Evolutionary conservation across 2,797 vertebrate species (phyloP).

Genomic region (Notolepis coatsorum): DNA sequence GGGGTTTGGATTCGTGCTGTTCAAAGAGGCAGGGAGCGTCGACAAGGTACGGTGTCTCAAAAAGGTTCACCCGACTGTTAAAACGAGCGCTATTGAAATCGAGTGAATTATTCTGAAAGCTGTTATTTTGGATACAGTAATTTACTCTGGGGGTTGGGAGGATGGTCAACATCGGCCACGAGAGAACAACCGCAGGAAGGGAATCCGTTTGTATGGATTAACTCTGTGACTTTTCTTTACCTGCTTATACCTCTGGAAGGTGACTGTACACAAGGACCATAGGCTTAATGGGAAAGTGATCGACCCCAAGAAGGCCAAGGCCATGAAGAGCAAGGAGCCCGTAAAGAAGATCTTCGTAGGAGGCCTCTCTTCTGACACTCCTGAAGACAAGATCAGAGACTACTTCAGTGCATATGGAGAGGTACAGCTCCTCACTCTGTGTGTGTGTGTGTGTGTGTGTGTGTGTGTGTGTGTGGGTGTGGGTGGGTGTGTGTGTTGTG

Average conservation of each 20-base stretch:
- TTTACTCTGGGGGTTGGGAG: too few species aligned
- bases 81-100: too few species aligned
- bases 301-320: constrained; percentile 98
- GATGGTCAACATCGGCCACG: too few species aligned
- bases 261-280: constrained; percentile 95
- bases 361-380: constrained; percentile 96
- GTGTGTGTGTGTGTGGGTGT: too few species aligned
- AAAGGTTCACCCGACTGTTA: too few species aligned
- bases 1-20: constrained; percentile 92
- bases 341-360: constrained; percentile 99
- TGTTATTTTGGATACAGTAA: too few species aligned
- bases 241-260: constrained; percentile 74
- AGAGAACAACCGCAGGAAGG: too few species aligned
- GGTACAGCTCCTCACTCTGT: too few species aligned
- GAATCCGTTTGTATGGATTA: too few species aligned
- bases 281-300: constrained; percentile 99
- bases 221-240: neutral
- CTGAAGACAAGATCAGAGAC: constrained; percentile 97
- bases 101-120: too few species aligned
- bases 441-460: too few species aligned
- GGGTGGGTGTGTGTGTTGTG: too few species aligned
- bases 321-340: constrained; percentile 99
- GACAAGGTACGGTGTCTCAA: constrained; percentile 83
- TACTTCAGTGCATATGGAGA: constrained; percentile 97
- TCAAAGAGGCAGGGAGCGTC: constrained; percentile 90